Conservation (phyloP, 2,888 invertebrate genomes). For the Corbicula japonica region DNA sequence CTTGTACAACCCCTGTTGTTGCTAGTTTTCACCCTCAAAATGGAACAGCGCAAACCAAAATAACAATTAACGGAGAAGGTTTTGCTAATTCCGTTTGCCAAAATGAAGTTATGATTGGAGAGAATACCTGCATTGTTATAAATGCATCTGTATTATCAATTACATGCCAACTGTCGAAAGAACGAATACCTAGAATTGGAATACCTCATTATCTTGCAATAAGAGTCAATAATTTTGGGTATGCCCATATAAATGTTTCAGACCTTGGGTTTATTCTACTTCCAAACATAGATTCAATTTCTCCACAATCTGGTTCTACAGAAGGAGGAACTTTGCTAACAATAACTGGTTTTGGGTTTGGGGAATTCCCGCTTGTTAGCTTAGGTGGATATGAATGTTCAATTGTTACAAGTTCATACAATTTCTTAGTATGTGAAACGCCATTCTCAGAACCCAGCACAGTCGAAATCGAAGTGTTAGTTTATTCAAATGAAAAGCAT, state of each 20-base stretch:
- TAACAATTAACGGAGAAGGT: constrained; percentile 68
- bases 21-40: constrained; percentile 51
- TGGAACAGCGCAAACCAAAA: constrained; percentile 64
- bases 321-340: constrained; percentile 62
- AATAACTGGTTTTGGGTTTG: constrained; percentile 71
- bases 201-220: constrained; percentile 53
- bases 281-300: constrained; percentile 58
- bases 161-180: constrained; percentile 50
- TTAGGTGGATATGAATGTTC: constrained; percentile 67
- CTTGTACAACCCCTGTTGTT: constrained; percentile 68
- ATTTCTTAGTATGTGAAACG: constrained; percentile 53
- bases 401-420: constrained; percentile 62
- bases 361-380: constrained; percentile 44
- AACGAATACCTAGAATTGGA: constrained; percentile 49
- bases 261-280: constrained; percentile 58
- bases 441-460: constrained; percentile 39
- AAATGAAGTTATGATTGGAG: constrained; percentile 71
- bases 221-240: constrained; percentile 62
- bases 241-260: constrained; percentile 52
- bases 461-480: constrained; percentile 48
- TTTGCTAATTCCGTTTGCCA: constrained; percentile 68
- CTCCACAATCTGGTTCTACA: constrained; percentile 58
- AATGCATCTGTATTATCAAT: constrained; percentile 27
- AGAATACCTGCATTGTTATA: constrained; percentile 46
- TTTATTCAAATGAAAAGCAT: constrained; percentile 39